A percentile compares a stretch with the other conserved stretches of the same genome.
Evolutionary conservation across 2,888 invertebrate genomes (phyloP).

Genomic region (Cheilosia pagana): DNA sequence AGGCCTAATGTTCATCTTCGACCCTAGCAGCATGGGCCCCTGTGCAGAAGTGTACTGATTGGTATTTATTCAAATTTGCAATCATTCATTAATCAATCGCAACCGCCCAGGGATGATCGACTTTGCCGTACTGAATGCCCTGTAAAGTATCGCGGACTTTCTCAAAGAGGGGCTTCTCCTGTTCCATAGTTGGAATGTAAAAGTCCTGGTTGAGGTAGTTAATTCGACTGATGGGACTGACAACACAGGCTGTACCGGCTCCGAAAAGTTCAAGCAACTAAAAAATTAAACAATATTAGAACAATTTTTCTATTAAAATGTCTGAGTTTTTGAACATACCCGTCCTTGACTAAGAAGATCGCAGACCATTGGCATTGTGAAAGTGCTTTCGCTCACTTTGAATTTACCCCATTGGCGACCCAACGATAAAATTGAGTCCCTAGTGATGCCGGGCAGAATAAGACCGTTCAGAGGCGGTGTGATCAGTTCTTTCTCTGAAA

Average conservation of each 20-base stretch:
- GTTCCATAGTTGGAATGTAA: conserved; percentile 89
- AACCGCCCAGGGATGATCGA: conserved; percentile 92
- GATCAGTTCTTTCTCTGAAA: conserved; percentile 92
- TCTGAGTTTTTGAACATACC: conserved; percentile 85
- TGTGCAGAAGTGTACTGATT: conserved; percentile 40
- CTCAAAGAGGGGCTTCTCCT: conserved; percentile 89
- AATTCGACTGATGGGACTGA: conserved; percentile 95
- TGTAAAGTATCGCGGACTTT: conserved; percentile 90
- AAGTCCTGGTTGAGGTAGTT: conserved; percentile 89
- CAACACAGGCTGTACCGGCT: conserved; percentile 98
- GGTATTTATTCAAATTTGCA: conserved; percentile 15
- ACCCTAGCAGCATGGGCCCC: neutral
- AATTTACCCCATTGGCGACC: conserved; percentile 93
- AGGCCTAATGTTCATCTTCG: neutral
- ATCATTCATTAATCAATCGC: conserved; percentile 84
- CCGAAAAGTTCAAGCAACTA: conserved; percentile 98
- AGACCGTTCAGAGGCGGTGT: conserved; percentile 97
- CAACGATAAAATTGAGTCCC: conserved; percentile 93
- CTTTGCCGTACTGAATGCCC: conserved; percentile 95
- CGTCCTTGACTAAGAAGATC: conserved; percentile 90
- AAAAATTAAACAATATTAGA: conserved; percentile 37
- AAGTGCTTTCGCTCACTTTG: conserved; percentile 90
- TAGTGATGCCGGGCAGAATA: conserved; percentile 97
- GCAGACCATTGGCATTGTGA: conserved; percentile 93
- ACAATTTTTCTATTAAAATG: neutral